These are phyloP conservation scores for Neoaliturus tenellus DNA, from an alignment of 2,888 invertebrate species.

Conservation along the genomic window DNA sequence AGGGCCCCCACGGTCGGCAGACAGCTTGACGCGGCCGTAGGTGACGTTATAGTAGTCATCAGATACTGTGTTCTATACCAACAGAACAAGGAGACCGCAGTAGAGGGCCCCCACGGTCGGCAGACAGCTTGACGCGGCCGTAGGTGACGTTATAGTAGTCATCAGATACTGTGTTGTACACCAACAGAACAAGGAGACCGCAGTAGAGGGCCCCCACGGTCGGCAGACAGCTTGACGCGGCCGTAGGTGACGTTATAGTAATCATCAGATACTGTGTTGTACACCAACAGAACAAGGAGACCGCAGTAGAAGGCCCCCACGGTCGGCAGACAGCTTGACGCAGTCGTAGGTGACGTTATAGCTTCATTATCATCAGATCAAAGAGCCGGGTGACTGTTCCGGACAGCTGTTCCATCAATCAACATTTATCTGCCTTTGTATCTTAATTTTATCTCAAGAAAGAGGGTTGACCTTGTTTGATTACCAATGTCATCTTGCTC, in stretches of 20 bases:
- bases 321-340: background rate
- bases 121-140: background rate
- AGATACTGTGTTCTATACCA: too few species aligned
- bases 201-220: background rate
- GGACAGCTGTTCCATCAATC: conserved; percentile 37
- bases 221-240: too few species aligned
- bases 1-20: background rate
- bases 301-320: background rate
- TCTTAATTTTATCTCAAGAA: conserved; percentile 30
- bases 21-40: background rate
- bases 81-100: background rate
- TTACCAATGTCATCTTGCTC: conserved; percentile 13
- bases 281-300: too few species aligned
- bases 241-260: background rate
- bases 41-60: background rate
- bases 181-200: background rate
- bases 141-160: background rate
- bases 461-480: conserved; percentile 18
- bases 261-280: too few species aligned
- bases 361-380: conserved; percentile 37
- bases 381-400: background rate
- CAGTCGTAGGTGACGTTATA: background rate
- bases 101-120: background rate
- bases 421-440: conserved; percentile 37
- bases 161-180: too few species aligned